Base-by-base conservation (phyloP, 1,140 invertebrate species). In the Galleria mellonella region DNA sequence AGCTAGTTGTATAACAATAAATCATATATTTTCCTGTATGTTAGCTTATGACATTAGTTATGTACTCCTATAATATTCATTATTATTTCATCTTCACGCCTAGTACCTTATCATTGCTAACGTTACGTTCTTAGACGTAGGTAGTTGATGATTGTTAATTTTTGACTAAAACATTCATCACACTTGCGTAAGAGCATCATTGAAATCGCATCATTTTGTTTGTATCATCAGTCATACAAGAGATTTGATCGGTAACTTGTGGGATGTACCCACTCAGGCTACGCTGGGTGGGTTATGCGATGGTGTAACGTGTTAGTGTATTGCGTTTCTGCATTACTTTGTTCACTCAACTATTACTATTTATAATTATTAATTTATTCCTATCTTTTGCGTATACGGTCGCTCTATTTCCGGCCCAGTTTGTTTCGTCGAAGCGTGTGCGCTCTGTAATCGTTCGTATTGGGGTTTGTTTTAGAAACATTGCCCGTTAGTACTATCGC, bases 391-490 rank as follows among this genome's bases (percentile, higher is more conserved):
- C 17, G 6, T 23, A 23, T 23, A 23, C 17, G 17, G 14, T 42
- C 11, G 29, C 17, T 43, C 44, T 51, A 51, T 55, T 60, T 51
- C 44, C 47, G 48, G 45, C 31, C 48, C 32, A 54, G 47, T 43
- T 37, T 38, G 35, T 14, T 62, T 58, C 48, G 38, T 30, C 45
- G 55, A 55, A 55, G 47, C 17, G 17, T 47, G 51, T 51, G 36
- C 45, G 45, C 51, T n/a, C n/a, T 57, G 47, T 62, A 57, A 56
- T 61, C 42, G 56, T 48, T 43, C 57, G 60, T 63, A 47, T 58
- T 60, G 48, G 48, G 50, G 51, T 63, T 73, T 76, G 71, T 78
- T 78, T 74, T 65, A 71, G 67, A 74, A 75, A 75, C 68, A 73
- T 58, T 56, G 57, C 41, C 43, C 45, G 56, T 47, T 58, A 47